Base-by-base conservation (phyloP, 2,797 vertebrate genomes). In the Denticeps clupeoides region DNA sequence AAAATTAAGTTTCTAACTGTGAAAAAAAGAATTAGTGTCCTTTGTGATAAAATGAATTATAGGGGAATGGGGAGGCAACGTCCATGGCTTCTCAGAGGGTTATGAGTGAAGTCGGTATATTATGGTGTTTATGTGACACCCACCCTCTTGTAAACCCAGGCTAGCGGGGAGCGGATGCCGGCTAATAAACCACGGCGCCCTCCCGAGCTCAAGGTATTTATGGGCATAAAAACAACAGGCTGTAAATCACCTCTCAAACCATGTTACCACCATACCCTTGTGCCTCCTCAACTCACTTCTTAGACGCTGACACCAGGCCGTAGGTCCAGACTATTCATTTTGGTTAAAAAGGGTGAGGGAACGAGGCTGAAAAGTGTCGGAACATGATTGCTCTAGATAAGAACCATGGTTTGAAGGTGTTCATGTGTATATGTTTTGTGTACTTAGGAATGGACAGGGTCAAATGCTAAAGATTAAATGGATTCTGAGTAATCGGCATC, bases 81-180 rank as follows among this genome's bases (percentile, higher is more conserved):
- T n/a, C n/a, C 65, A 72, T 67, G 70, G 71, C 68, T 62, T 71
- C 66, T 62, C 53, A 51, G 60, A 64, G n/a, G 63, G 69, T 73
- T 73, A 74, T 67, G 66, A 66, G 67, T 31, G 52, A 70, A 68
- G 68, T 53, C 69, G 67, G 66, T 78, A 79, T 76, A 82, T 82
- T 80, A 75, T 61, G 47, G 57, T 75, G 68, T 82, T 81, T 82
- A 82, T 80, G 70, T 78, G 80, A 79, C 77, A 76, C 58, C 58
- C 37, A 22, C 69, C 71, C 63, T 74, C 77, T 66, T 73, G 71
- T 80, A 77, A 84, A 80, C 59, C 65, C 61, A 42, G 60, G 62
- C 68, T 66, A 64, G 64, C 55, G 32, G 72, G 72, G 70, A 74
- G 60, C 59, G 55, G 68, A 70, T 59, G 58, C 44, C 41, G 61